phyloP scores from a whole-genome alignment of 2,113 vertebrate species.

The Gopherus evgoodei region DNA sequence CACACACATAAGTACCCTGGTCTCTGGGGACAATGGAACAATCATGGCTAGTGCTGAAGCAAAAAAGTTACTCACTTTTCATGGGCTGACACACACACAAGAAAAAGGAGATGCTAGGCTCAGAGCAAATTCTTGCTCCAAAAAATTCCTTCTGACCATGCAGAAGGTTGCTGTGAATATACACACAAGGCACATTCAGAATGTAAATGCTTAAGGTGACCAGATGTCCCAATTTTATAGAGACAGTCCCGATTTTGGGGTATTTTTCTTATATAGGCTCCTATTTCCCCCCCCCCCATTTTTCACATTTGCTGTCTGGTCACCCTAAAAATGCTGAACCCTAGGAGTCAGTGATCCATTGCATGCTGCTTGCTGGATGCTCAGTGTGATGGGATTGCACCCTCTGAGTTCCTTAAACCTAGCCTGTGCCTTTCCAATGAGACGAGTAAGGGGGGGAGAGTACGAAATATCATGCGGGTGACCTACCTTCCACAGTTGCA shows the following conservation, averaged over 20 bases:
- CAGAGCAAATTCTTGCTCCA: slow-evolving; percentile 13
- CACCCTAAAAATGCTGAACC: neutral
- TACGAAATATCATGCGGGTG: neutral
- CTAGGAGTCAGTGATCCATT: neutral
- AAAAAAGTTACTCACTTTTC: slow-evolving; percentile 46
- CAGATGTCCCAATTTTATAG: too few relatives aligned
- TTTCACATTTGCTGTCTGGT: too few relatives aligned
- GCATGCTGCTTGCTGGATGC: neutral
- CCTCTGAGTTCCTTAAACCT: neutral
- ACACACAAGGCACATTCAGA: slow-evolving; percentile 42
- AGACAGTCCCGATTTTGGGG: too few relatives aligned
- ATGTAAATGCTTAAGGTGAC: neutral
- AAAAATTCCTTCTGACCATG: neutral
- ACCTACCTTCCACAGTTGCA: slow-evolving; percentile 99
- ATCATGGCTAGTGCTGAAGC: neutral
- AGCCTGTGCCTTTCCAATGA: accelerated
- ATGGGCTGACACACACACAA: neutral
- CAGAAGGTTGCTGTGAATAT: slow-evolving; percentile 27
- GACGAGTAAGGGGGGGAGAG: neutral
- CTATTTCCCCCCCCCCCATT: too few relatives aligned
- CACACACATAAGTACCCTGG: accelerated
- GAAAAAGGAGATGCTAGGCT: slow-evolving; percentile 7
- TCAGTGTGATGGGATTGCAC: neutral
- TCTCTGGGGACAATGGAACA: accelerated
- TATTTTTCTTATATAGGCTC: too few relatives aligned